Evolutionary conservation across 35 echinoderm and acorn worm species (phyloP).

Genomic region (Patiria miniata): DNA sequence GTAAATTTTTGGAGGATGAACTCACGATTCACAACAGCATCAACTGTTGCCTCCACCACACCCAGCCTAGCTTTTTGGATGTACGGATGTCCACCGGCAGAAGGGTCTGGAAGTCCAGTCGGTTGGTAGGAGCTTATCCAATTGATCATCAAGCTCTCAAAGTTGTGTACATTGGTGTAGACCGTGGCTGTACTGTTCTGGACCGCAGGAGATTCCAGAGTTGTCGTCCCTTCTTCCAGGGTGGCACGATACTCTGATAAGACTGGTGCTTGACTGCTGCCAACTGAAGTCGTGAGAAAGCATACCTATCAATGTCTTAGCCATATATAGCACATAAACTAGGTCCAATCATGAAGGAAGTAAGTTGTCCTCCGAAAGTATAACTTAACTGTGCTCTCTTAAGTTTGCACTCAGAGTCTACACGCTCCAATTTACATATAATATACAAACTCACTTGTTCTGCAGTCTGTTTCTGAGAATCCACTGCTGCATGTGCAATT

Average conservation of each 20-base stretch:
- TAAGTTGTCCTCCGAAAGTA: too few species aligned
- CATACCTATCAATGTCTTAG: too few species aligned
- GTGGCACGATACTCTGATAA: too few species aligned
- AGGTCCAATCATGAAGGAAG: too few species aligned
- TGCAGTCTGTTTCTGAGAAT: not conserved
- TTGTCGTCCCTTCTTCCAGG: conserved; percentile 6
- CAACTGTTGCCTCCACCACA: not conserved
- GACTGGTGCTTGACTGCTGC: too few species aligned
- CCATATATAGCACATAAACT: too few species aligned
- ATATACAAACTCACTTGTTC: conserved; percentile 3
- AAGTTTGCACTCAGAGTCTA: too few species aligned
- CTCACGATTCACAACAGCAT: not conserved
- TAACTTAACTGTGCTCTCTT: too few species aligned
- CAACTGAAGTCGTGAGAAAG: too few species aligned
- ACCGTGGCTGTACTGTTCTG: not conserved
- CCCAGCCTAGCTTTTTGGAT: not conserved
- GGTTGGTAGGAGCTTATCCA: conserved; percentile 2
- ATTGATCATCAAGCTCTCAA: not conserved
- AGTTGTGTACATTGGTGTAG: not conserved
- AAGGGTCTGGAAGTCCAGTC: not conserved
- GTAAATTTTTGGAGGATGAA: not conserved
- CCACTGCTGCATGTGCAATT: not conserved
- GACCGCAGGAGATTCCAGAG: not conserved
- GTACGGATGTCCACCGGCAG: not conserved
- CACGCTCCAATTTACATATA: not conserved